These are phyloP conservation scores for Lanistes nyassanus DNA, from an alignment of 1,140 invertebrate genomes.

Conservation along the genomic window DNA sequence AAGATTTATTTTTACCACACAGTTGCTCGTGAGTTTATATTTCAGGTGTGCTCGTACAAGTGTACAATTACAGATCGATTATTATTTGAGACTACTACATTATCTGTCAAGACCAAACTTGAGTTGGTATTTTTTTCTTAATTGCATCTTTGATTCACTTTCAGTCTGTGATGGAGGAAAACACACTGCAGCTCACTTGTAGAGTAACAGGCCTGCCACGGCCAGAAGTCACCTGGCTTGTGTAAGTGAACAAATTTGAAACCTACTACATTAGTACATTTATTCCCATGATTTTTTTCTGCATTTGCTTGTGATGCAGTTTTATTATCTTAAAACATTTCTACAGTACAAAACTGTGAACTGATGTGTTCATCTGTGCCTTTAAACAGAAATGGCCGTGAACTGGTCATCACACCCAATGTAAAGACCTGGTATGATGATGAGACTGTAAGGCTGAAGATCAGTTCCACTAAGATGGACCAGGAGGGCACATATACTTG, in stretches of 20 bases:
- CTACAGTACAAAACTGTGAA: no score
- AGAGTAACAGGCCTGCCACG: conserved; percentile 59
- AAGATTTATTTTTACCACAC: neutral
- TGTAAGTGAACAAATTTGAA: conserved; percentile 39
- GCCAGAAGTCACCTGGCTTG: conserved; percentile 61
- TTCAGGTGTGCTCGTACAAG: neutral
- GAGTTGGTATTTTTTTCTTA: no score
- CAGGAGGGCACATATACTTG: conserved; percentile 61
- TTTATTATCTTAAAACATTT: neutral
- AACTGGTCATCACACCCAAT: conserved; percentile 79
- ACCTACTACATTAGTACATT: neutral
- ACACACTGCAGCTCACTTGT: conserved; percentile 46
- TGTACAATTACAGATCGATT: no score
- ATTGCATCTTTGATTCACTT: conserved; percentile 8
- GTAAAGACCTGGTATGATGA: conserved; percentile 83
- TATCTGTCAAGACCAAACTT: no score
- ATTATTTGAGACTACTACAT: no score
- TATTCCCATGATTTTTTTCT: neutral
- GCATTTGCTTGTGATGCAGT: neutral
- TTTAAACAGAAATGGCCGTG: conserved; percentile 82
- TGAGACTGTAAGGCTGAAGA: conserved; percentile 75
- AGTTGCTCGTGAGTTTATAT: neutral
- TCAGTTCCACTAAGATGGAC: conserved; percentile 53
- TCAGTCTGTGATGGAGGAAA: conserved; percentile 59
- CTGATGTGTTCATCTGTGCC: no score